These are phyloP conservation scores for Rhogogaster chlorosoma DNA, from an alignment of 2,888 invertebrate species.

Conservation along the genomic window DNA sequence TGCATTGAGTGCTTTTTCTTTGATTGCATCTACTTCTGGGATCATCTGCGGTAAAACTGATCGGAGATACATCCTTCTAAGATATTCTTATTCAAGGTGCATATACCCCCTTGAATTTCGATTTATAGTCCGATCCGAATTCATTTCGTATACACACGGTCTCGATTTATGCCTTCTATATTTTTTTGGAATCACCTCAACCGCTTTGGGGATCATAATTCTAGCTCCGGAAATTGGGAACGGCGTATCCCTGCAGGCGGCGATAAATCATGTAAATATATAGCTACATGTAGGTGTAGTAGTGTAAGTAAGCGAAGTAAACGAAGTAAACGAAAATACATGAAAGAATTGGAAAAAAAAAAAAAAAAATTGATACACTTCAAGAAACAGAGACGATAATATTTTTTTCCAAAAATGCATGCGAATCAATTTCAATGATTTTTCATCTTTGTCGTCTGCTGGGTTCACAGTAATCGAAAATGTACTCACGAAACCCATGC, in stretches of 20 bases:
- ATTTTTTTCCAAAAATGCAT: background rate
- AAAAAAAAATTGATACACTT: background rate
- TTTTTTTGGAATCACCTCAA: background rate
- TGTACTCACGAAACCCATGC: no score
- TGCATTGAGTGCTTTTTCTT: background rate
- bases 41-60: background rate
- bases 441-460: background rate
- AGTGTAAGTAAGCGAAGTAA: background rate
- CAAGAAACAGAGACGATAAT: background rate
- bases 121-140: background rate
- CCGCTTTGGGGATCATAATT: background rate
- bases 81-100: background rate
- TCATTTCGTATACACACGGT: background rate
- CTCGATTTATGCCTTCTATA: background rate
- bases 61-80: background rate
- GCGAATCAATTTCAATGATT: background rate
- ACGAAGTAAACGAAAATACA: background rate
- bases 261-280: background rate
- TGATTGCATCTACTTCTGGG: background rate
- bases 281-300: background rate
- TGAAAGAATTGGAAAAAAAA: background rate
- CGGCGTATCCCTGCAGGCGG: background rate
- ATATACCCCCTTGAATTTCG: background rate
- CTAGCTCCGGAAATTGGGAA: background rate
- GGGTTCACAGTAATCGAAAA: background rate